A percentile compares a stretch with the other conserved stretches of the same genome.
Evolutionary conservation across 2,888 invertebrate species (phyloP).

Genomic region (Ferrisia virgata): DNA sequence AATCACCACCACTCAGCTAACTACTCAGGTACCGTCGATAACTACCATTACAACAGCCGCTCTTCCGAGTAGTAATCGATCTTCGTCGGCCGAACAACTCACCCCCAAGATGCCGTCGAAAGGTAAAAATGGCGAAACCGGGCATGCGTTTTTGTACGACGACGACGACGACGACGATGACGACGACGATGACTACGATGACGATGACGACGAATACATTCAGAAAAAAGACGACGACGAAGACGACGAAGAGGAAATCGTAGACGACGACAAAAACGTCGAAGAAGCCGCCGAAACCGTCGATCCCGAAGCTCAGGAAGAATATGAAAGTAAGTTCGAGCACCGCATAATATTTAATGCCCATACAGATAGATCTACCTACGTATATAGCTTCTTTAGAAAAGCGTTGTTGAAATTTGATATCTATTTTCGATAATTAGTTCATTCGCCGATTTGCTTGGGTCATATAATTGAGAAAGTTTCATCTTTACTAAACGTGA

Average conservation of each 20-base stretch:
- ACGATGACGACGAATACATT: conserved; percentile 47
- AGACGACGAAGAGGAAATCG: conserved; percentile 48
- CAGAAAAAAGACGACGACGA: conserved; percentile 42
- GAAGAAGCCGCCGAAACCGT: conserved; percentile 48
- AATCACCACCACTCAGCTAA: neutral
- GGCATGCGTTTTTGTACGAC: conserved; percentile 45
- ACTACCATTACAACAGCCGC: neutral
- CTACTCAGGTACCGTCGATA: neutral
- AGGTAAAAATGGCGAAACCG: conserved; percentile 31
- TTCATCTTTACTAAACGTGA: too few relatives aligned
- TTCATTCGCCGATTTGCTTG: too few relatives aligned
- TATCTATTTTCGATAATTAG: too few relatives aligned
- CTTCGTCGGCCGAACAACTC: neutral
- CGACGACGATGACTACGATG: conserved; percentile 49
- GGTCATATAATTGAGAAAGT: too few relatives aligned
- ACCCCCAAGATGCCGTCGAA: conserved; percentile 15
- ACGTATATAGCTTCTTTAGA: too few relatives aligned
- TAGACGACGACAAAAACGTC: conserved; percentile 47
- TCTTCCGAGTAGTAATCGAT: neutral
- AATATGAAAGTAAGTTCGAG: conserved; percentile 45
- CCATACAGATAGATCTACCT: too few relatives aligned
- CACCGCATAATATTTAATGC: too few relatives aligned
- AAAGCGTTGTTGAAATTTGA: too few relatives aligned
- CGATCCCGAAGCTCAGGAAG: conserved; percentile 40
- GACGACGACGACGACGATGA: conserved; percentile 52